Evolutionary conservation across 2,888 invertebrate species (phyloP).

Genomic region (Latrodectus hesperus): DNA sequence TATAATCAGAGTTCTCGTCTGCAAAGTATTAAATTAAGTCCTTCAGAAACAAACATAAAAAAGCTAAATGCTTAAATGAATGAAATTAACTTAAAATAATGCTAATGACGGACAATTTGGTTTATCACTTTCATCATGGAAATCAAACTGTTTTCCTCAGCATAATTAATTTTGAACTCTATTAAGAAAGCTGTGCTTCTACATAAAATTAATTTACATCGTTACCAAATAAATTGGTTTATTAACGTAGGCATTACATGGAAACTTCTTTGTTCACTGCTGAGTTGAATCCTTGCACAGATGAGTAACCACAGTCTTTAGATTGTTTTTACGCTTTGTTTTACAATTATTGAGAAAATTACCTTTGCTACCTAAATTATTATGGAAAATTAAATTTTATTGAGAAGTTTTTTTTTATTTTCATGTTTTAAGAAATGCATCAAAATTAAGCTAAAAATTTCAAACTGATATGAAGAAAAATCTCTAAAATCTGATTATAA

Average conservation of each 20-base stretch:
- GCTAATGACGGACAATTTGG: conserved; percentile 55
- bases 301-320: neutral
- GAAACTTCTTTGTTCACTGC: too few relatives aligned
- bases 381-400: too few relatives aligned
- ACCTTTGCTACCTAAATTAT: too few relatives aligned
- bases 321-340: neutral
- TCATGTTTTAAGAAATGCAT: too few relatives aligned
- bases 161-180: conserved; percentile 58
- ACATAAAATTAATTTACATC: conserved; percentile 50
- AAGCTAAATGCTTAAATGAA: conserved; percentile 39
- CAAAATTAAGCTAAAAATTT: too few relatives aligned
- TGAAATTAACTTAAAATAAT: conserved; percentile 54
- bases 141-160: conserved; percentile 42
- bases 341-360: too few relatives aligned
- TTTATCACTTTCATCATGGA: conserved; percentile 55
- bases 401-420: too few relatives aligned
- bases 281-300: too few relatives aligned
- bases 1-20: conserved; percentile 44
- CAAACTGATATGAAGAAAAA: too few relatives aligned
- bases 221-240: conserved; percentile 50
- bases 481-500: too few relatives aligned
- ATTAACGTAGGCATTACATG: conserved; percentile 9
- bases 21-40: neutral
- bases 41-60: conserved; percentile 2
- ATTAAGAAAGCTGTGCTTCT: conserved; percentile 28